Evolutionary conservation across 2,797 vertebrate species (phyloP).

Genomic region (Knipowitschia caucasica): DNA sequence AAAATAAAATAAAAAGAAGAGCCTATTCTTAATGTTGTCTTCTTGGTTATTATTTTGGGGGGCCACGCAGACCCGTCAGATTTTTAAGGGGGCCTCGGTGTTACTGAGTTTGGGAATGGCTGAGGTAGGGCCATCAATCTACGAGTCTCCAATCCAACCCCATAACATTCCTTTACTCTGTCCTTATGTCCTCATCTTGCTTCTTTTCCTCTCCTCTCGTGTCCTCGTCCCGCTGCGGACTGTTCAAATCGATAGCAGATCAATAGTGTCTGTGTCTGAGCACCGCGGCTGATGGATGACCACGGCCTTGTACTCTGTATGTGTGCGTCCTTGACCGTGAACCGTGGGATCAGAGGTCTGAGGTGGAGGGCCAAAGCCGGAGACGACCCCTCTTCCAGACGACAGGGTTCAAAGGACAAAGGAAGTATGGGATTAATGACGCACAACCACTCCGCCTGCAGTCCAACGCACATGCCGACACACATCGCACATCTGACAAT

Average conservation of each 20-base stretch:
- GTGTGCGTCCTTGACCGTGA: constrained; percentile 36
- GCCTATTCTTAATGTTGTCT: too few relatives aligned
- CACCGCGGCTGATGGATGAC: constrained; percentile 58
- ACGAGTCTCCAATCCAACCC: too few relatives aligned
- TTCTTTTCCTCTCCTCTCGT: neutral
- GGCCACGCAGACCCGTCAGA: too few relatives aligned
- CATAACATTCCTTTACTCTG: neutral
- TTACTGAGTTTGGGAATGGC: too few relatives aligned
- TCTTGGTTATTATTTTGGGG: too few relatives aligned
- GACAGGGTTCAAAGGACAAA: constrained; percentile 7
- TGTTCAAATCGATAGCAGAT: constrained; percentile 62
- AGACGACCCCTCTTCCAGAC: constrained; percentile 3
- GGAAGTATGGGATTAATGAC: constrained; percentile 28
- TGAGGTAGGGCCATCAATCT: too few relatives aligned
- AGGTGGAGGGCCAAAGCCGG: constrained; percentile 28
- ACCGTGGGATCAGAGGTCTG: constrained; percentile 19
- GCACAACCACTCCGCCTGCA: neutral
- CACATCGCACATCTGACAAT: neutral
- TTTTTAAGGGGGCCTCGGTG: too few relatives aligned
- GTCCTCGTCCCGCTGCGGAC: constrained; percentile 13
- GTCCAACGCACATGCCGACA: neutral
- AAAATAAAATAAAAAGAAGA: too few relatives aligned
- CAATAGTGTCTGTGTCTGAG: constrained; percentile 62
- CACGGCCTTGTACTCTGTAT: constrained; percentile 4
- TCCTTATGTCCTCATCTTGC: neutral